A percentile compares a stretch with the other conserved stretches of the same genome.
Conservation (phyloP, 1,140 invertebrate species). For the Atta cephalotes region DNA sequence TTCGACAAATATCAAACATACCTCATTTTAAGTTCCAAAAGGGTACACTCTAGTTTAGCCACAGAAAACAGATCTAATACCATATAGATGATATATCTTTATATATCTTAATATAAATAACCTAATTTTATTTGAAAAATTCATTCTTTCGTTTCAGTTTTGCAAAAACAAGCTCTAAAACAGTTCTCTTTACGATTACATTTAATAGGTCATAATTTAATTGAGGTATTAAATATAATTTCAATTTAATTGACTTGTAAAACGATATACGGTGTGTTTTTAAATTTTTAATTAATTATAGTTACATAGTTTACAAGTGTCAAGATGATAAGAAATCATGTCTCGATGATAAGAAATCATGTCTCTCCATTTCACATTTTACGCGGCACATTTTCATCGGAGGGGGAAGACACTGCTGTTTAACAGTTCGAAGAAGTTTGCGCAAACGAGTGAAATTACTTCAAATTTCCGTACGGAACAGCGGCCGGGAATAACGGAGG, state of each 20-base stretch:
- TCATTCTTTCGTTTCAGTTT: neutral
- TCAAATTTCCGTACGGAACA: conserved; percentile 48
- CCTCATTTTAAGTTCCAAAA: too few species aligned
- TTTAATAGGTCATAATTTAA: conserved; percentile 13
- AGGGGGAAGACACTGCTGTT: neutral
- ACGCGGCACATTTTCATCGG: neutral
- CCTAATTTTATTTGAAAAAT: conserved; percentile 13
- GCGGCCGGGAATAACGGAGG: neutral
- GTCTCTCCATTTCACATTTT: conserved; percentile 19
- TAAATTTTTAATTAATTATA: conserved; percentile 28
- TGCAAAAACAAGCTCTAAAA: neutral
- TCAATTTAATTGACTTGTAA: conserved; percentile 1
- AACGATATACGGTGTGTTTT: conserved; percentile 10
- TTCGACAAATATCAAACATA: too few species aligned
- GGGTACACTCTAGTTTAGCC: too few species aligned
- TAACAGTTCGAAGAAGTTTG: conserved; percentile 59
- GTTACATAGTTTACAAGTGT: neutral
- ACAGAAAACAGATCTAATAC: too few species aligned
- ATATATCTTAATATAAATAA: neutral
- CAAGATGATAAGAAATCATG: conserved; percentile 24
- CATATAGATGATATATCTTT: neutral
- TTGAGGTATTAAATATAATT: neutral
- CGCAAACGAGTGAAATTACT: conserved; percentile 57
- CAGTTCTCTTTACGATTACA: neutral
- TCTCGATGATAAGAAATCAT: conserved; percentile 31